A percentile compares a stretch with the other conserved stretches of the same genome.
Conservation (phyloP, 2,888 invertebrate genomes). For the Scaptomyza reducta region DNA sequence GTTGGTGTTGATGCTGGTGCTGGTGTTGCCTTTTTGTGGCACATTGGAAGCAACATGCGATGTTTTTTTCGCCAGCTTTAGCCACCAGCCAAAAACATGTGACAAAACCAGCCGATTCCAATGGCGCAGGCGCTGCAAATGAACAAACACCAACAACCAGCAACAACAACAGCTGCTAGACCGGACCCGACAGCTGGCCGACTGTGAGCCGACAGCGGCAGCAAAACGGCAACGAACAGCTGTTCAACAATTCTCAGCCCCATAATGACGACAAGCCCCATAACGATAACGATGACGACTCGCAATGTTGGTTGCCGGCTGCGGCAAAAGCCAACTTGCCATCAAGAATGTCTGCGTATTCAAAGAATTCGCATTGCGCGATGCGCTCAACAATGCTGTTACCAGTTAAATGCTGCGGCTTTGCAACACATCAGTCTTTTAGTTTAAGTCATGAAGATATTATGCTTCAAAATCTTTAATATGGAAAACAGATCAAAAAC, state of each 20-base stretch:
- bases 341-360: background rate
- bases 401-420: too few species aligned
- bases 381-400: background rate
- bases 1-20: constrained; percentile 23
- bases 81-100: constrained; percentile 54
- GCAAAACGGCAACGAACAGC: constrained; percentile 45
- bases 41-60: constrained; percentile 71
- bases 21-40: constrained; percentile 62
- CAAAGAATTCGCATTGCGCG: background rate
- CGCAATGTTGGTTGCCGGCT: constrained; percentile 31
- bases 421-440: too few species aligned
- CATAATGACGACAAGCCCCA: constrained; percentile 16
- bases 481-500: too few species aligned
- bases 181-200: too few species aligned
- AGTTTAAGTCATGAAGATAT: too few species aligned
- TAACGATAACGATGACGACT: constrained; percentile 12
- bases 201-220: constrained; percentile 40
- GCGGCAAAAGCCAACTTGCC: background rate
- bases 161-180: constrained; percentile 71
- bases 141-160: constrained; percentile 30
- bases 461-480: too few species aligned
- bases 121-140: constrained; percentile 60
- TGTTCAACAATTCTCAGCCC: constrained; percentile 29
- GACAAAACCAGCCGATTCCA: constrained; percentile 65
- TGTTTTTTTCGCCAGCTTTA: constrained; percentile 40